These are phyloP conservation scores for Tethya wilhelma DNA, from an alignment of 37 sponge, comb jelly and placozoan genomes.

Conservation along the genomic window DNA sequence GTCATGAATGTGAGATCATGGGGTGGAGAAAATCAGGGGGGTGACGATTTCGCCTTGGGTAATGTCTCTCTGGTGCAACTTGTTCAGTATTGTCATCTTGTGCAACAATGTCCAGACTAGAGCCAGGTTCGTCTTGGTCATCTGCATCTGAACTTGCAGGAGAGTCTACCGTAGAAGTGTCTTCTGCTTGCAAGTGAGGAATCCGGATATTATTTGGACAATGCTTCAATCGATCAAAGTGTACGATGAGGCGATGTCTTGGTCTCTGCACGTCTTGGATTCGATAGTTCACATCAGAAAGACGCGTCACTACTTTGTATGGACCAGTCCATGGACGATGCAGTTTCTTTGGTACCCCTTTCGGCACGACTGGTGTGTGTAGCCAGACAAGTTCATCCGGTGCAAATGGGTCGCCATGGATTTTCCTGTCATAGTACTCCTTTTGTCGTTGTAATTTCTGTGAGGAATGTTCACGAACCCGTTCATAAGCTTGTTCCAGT, in stretches of 20 bases:
- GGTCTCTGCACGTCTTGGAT: not conserved
- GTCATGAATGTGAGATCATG: too few relatives aligned
- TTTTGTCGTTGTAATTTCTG: not conserved
- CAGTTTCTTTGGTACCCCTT: not conserved
- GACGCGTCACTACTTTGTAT: not conserved
- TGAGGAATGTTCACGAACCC: not conserved
- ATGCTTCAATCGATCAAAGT: slow-evolving; percentile 21
- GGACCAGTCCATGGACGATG: slow-evolving; percentile 25
- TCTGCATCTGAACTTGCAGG: too few relatives aligned
- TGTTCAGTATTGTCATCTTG: too few relatives aligned
- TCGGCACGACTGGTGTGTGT: not conserved
- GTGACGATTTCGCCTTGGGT: too few relatives aligned
- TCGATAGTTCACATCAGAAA: slow-evolving; percentile 4
- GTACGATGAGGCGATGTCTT: not conserved
- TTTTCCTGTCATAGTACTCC: not conserved
- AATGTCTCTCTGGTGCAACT: too few relatives aligned
- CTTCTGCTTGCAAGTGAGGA: too few relatives aligned
- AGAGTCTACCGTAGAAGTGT: too few relatives aligned
- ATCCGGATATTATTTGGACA: not conserved
- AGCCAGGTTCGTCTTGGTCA: too few relatives aligned
- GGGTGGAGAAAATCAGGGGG: too few relatives aligned
- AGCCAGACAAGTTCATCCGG: slow-evolving; percentile 20
- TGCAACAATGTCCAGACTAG: too few relatives aligned
- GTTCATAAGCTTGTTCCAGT: not conserved
- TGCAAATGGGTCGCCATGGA: not conserved